Base-by-base conservation (phyloP, 2,888 invertebrate species). In the Oligia latruncula region DNA sequence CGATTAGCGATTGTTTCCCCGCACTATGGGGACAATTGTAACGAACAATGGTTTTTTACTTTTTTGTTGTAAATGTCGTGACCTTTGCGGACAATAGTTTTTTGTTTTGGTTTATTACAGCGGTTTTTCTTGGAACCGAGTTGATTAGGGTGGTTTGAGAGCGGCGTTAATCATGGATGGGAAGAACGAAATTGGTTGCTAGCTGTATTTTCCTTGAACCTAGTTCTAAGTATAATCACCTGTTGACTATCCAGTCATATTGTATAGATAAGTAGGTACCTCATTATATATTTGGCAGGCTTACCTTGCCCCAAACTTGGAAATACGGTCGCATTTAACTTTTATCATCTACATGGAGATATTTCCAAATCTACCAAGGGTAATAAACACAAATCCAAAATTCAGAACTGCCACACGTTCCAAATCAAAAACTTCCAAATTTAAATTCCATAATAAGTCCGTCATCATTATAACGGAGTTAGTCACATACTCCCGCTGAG, bases 401-500 rank as follows among this genome's bases (percentile, higher is more conserved):
- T 78, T 81, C 73, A 73, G 13, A 72, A 65, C 78, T 67, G 62
- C 20, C 82, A 77, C 49, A 49, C 62, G 72, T 81, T 68, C 43
- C 58, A 74, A 80, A 79, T 83, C 75, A 62, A 77, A 86, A 87
- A 87, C 75, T 85, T 78, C 74, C 58, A 72, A 78, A 82, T 82
- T 82, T 58, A 66, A 84, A 84, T 75, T 75, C 46, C n/a, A 67
- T 82, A 87, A 82, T 88, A 86, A 81, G 70, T 55, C 81, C 64
- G 62, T 71, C 74, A 86, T 90, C 86, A 91, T 88, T 85, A 88
- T 92, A 92, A 93, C 91, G 83, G 90, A 89, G 86, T 88, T 87
- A 89, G 91, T 91, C 91, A 91, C 86, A 90, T 89, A 88, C 87
- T 87, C 91, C 87, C 90, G 80, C 87, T 82, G 80, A 86, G 88